Evolutionary conservation across 2,113 vertebrate species (phyloP).

Genomic region (Cavia porcellus): DNA sequence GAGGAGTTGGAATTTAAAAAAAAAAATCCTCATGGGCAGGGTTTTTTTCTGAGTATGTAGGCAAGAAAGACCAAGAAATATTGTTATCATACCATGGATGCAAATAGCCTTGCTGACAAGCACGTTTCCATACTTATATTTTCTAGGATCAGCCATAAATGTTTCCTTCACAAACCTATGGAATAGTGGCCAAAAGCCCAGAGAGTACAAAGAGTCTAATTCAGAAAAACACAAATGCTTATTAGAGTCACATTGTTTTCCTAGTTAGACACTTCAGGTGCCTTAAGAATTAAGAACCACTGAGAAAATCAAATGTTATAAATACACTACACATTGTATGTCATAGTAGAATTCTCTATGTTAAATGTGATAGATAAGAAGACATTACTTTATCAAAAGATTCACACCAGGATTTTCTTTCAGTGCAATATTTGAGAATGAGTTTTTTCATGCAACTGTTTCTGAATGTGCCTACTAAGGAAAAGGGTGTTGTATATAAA

Average conservation of each 20-base stretch:
- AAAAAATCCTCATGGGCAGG: background rate
- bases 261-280: background rate
- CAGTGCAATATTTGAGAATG: conserved; percentile 36
- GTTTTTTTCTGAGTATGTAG: background rate
- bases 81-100: background rate
- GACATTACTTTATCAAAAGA: conserved; percentile 23
- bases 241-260: conserved; percentile 48
- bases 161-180: background rate
- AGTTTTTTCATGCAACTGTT: conserved; percentile 1
- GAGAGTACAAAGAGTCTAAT: conserved; percentile 30
- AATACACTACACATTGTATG: background rate
- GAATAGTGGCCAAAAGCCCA: conserved; percentile 15
- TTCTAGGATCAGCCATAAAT: conserved; percentile 20
- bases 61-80: background rate
- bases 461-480: background rate
- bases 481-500: background rate
- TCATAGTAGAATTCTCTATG: background rate
- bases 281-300: conserved; percentile 53
- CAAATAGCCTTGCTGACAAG: background rate
- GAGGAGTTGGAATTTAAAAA: background rate
- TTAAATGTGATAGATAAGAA: conserved; percentile 36
- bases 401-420: conserved; percentile 36
- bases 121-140: background rate
- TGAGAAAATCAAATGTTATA: conserved; percentile 25
- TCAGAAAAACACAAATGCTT: conserved; percentile 62